phyloP scores from a whole-genome alignment of 2,888 invertebrate genomes.

The Sesia apiformis region DNA sequence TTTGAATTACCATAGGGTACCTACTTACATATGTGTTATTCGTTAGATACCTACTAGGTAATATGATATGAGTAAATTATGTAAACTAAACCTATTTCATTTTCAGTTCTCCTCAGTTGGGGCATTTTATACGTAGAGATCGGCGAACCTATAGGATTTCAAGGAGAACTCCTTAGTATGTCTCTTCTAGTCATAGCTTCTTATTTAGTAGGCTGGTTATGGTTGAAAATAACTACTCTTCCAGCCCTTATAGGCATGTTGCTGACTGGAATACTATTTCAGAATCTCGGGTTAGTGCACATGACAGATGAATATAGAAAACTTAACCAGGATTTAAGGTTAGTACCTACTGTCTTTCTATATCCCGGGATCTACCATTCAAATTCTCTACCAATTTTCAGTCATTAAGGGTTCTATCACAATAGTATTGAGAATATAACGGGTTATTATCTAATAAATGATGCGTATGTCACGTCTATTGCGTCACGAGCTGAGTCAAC shows the following conservation, averaged over 20 bases:
- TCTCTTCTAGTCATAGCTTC: constrained; percentile 79
- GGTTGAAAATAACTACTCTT: constrained; percentile 79
- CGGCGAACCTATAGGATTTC: constrained; percentile 76
- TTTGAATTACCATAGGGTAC: no score
- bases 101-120: constrained; percentile 78
- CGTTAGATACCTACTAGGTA: no score
- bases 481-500: no score
- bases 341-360: constrained; percentile 38
- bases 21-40: no score
- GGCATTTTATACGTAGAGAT: constrained; percentile 79
- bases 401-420: no score
- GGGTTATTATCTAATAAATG: no score
- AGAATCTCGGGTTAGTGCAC: constrained; percentile 77
- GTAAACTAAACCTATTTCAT: background rate
- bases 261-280: constrained; percentile 80
- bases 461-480: no score
- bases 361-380: no score
- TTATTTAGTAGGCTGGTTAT: constrained; percentile 80
- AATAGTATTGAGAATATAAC: no score
- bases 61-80: no score
- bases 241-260: constrained; percentile 87
- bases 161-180: constrained; percentile 80
- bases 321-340: constrained; percentile 77
- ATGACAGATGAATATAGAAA: constrained; percentile 76
- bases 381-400: no score